These are phyloP conservation scores for Caenorhabditis sp. DNA, from an alignment of 2,888 invertebrate genomes.

Conservation along the genomic window DNA sequence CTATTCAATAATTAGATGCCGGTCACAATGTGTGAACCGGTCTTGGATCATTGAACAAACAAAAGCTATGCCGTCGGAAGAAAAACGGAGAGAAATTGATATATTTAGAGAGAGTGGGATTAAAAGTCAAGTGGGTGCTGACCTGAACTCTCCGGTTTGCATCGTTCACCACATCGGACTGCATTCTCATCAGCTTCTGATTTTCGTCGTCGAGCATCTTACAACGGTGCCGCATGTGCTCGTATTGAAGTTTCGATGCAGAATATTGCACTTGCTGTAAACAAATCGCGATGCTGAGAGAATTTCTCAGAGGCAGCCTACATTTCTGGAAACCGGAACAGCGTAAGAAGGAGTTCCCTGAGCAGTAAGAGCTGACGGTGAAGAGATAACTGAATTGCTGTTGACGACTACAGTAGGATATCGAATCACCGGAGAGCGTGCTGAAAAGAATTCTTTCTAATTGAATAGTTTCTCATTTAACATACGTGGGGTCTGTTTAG, in stretches of 20 bases:
- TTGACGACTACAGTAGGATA: constrained; percentile 68
- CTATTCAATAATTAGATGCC: constrained; percentile 22
- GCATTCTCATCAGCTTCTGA: constrained; percentile 77
- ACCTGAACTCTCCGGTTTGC: constrained; percentile 78
- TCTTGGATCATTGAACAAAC: constrained; percentile 29
- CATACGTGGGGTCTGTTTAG: constrained; percentile 48
- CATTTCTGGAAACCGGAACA: constrained; percentile 56
- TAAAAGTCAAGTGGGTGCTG: constrained; percentile 47
- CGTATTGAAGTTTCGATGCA: constrained; percentile 66
- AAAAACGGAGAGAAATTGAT: constrained; percentile 42
- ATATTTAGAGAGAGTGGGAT: constrained; percentile 37
- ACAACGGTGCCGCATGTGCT: constrained; percentile 70
- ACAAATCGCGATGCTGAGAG: neutral
- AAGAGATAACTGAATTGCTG: constrained; percentile 27
- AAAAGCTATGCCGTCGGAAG: constrained; percentile 11
- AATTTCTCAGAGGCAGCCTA: constrained; percentile 3
- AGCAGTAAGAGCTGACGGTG: constrained; percentile 31
- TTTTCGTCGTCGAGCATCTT: constrained; percentile 77
- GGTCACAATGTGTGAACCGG: constrained; percentile 38
- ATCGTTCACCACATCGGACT: constrained; percentile 75
- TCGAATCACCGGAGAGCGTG: constrained; percentile 66
- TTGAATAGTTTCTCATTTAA: neutral
- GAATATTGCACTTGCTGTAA: constrained; percentile 65
- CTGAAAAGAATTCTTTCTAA: constrained; percentile 38
- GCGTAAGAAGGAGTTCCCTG: constrained; percentile 55